Conservation (phyloP, 1,140 invertebrate species). For the Hyphantria cunea region DNA sequence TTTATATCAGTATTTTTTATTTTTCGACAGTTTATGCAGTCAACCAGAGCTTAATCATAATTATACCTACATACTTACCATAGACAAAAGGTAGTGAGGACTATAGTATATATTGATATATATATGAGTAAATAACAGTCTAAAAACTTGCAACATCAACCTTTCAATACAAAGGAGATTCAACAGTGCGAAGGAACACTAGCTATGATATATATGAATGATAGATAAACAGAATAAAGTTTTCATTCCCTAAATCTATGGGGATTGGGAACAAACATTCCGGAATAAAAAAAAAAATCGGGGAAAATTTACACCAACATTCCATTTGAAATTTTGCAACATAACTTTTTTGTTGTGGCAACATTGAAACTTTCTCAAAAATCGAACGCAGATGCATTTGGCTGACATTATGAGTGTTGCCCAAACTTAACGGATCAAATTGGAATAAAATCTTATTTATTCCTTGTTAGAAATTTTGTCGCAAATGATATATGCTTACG, state of each 20-base stretch:
- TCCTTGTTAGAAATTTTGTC: conserved; percentile 15
- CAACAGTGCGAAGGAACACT: conserved; percentile 64
- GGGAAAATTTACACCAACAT: conserved; percentile 81
- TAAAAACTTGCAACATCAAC: conserved; percentile 74
- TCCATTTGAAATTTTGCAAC: conserved; percentile 79
- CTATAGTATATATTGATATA: conserved; percentile 37
- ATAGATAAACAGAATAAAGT: conserved; percentile 56
- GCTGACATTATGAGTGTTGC: conserved; percentile 52
- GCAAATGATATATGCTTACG: conserved; percentile 6
- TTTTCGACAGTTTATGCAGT: conserved; percentile 33
- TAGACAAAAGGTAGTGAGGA: too few relatives aligned
- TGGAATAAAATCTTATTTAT: conserved; percentile 63
- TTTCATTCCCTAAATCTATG: conserved; percentile 72
- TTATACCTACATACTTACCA: conserved; percentile 50
- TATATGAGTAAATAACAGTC: conserved; percentile 43
- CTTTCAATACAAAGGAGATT: conserved; percentile 64
- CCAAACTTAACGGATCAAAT: conserved; percentile 71
- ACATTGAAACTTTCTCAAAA: conserved; percentile 70
- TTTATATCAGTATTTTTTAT: too few relatives aligned
- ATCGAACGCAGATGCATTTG: conserved; percentile 5
- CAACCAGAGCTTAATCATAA: conserved; percentile 24
- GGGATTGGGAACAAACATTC: conserved; percentile 63
- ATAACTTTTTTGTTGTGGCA: conserved; percentile 65
- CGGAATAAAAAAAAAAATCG: conserved; percentile 61
- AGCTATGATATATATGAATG: conserved; percentile 73